Conservation (phyloP, 2,797 vertebrate genomes). For the Calcarius lapponicus region DNA sequence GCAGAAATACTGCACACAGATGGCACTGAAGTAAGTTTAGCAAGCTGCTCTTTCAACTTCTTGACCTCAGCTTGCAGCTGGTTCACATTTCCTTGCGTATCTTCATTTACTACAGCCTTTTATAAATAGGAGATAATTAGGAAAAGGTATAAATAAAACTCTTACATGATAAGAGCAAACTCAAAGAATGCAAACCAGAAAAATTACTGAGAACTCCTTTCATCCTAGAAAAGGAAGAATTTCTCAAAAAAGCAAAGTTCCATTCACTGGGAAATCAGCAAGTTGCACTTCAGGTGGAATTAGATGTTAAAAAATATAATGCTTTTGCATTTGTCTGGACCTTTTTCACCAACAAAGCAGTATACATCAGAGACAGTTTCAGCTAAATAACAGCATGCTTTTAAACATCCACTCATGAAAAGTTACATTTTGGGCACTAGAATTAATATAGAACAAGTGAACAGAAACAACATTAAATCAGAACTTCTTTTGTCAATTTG, state of each 20-base stretch:
- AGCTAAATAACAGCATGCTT: background rate
- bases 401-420: background rate
- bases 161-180: background rate
- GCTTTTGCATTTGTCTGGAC: background rate
- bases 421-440: background rate
- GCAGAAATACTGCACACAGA: slow-evolving; percentile 1
- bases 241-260: background rate
- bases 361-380: background rate
- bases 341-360: background rate
- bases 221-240: background rate
- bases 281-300: background rate
- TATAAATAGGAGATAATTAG: slow-evolving; percentile 12
- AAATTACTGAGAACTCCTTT: background rate
- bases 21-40: slow-evolving; percentile 69
- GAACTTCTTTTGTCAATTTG: background rate
- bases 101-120: slow-evolving; percentile 94
- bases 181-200: background rate
- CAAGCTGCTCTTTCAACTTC: slow-evolving; percentile 91
- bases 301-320: background rate
- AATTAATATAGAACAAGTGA: background rate
- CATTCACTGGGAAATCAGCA: background rate
- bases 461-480: background rate
- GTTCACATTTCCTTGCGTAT: slow-evolving; percentile 92
- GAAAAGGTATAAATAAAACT: background rate
- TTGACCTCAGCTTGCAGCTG: slow-evolving; percentile 94